phyloP scores from a whole-genome alignment of 2,113 vertebrate genomes.

The Actenoides hombroni region DNA sequence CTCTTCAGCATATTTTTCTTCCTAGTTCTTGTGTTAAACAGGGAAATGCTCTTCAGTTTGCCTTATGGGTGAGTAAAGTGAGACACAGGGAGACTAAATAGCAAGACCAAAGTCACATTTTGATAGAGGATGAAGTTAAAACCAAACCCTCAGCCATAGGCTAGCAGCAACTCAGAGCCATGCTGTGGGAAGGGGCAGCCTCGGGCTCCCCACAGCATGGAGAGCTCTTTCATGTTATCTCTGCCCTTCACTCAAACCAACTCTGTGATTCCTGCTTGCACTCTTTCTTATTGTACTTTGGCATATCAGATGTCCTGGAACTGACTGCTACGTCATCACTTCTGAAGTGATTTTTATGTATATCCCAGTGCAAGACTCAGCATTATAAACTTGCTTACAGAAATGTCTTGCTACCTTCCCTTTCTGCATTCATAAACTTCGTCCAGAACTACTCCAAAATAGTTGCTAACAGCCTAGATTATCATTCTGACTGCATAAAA shows the following conservation, averaged over 20 bases:
- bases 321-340: neutral
- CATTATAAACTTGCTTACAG: neutral
- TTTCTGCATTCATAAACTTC: neutral
- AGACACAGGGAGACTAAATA: neutral
- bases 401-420: neutral
- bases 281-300: neutral
- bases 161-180: neutral
- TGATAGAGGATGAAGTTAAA: neutral
- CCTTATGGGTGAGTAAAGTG: neutral
- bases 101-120: neutral
- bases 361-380: neutral
- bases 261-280: neutral
- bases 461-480: neutral
- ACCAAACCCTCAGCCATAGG: rapidly evolving
- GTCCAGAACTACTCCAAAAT: neutral
- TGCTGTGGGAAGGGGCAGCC: neutral
- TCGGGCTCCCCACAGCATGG: rapidly evolving
- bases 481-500: neutral
- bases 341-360: neutral
- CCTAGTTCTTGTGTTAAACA: neutral
- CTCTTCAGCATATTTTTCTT: neutral
- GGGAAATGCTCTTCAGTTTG: neutral
- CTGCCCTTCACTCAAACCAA: neutral
- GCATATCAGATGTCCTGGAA: neutral
- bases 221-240: neutral